Evolutionary conservation across 30 jellyfish, hydroid and myxozoan species (phyloP), one percentile per base, ranked within the genome.

Genomic region (Catostylus mosaicus): DNA sequence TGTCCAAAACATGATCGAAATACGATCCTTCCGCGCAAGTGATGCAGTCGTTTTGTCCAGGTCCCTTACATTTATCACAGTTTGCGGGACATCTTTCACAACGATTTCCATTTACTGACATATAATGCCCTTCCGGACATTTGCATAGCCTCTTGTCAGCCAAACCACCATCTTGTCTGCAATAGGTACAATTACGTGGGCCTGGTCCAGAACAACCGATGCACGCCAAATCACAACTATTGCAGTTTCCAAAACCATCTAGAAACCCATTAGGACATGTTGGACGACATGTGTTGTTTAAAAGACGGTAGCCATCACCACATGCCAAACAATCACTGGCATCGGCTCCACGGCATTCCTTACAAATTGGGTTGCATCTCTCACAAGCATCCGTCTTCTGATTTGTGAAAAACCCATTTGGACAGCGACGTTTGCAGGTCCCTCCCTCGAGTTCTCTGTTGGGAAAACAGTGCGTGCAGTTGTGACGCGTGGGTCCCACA

Each of bases 61-160:
- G 79, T 26, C 92, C 92, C 1, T 34, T 65, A 64, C 96, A 86
- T 30, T 20, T 50, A 46, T n/a, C 30, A 45, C 96, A 86, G 6
- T 12, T 3, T 10, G 18, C 59, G 38, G 12, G 36, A 38, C 96
- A 86, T n/a, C 51, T 76, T n/a, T 26, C 67, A 75, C 88, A 77
- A 1, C 10, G 37, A 7, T 22, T 32, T 4, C 47, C 60, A 4
- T 77, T 43, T 29, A 2, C 35, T 18, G 60, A 10, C 36, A 77
- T 19, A 77, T 23, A 86, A 19, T 68, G 34, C 37, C 87, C 89
- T 18, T 22, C 34, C n/a, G 73, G 19, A 57, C 96, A 86, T 10
- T 30, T 31, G 52, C 86, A 37, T 9, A 31, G 23, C 32, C 77
- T 56, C 3, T 60, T 32, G 3, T 37, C 88, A 7, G 34, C 81